phyloP scores from a whole-genome alignment of 2,797 vertebrate genomes.

The Coreius guichenoti region DNA sequence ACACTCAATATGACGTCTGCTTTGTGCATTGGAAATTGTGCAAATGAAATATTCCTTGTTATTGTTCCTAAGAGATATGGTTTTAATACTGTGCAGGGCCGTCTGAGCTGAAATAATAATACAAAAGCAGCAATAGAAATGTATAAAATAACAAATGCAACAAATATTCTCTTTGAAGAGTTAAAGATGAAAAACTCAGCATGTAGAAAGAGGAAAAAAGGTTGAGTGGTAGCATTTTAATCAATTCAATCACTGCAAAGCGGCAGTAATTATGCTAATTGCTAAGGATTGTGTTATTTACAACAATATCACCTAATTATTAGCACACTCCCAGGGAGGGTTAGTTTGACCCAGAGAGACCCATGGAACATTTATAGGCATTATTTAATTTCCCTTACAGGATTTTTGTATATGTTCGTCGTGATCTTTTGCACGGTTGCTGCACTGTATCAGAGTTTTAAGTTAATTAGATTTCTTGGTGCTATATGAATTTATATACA shows the following conservation, averaged over 20 bases:
- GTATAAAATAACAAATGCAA: background rate
- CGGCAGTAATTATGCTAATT: conserved; percentile 30
- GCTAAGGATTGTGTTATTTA: conserved; percentile 5
- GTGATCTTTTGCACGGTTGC: conserved; percentile 22
- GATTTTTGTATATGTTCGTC: background rate
- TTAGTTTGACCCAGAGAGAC: conserved; percentile 8
- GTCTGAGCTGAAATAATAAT: background rate
- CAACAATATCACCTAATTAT: conserved; percentile 36
- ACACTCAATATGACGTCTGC: background rate
- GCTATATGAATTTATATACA: background rate
- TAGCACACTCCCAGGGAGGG: conserved; percentile 17
- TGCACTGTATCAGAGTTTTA: conserved; percentile 15
- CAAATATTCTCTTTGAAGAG: conserved; percentile 29
- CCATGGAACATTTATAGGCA: background rate
- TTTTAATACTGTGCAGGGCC: background rate
- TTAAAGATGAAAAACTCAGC: background rate
- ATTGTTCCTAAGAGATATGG: background rate
- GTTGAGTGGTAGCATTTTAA: conserved; percentile 25
- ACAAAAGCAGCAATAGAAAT: conserved; percentile 12
- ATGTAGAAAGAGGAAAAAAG: background rate
- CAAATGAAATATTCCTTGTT: conserved; percentile 4
- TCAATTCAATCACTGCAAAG: conserved; percentile 34
- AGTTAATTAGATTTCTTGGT: conserved; percentile 33
- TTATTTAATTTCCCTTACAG: background rate
- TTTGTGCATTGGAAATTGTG: background rate